Conservation (phyloP, 2,888 invertebrate species). For the Rhynchonema sp. region DNA sequence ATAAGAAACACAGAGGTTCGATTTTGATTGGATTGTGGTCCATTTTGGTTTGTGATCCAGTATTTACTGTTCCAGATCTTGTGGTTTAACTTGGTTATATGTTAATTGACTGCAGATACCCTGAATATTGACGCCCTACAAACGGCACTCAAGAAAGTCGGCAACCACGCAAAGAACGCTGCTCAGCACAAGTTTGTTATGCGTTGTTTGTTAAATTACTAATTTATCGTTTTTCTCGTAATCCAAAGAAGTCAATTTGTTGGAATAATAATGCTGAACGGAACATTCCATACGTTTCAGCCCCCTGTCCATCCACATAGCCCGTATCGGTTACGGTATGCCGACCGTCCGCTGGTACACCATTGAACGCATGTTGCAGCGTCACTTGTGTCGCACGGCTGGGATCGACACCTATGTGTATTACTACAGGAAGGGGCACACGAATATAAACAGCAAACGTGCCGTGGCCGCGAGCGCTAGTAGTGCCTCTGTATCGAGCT, state of each 20-base stretch:
- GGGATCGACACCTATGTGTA: background rate
- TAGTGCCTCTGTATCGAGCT: too few species aligned
- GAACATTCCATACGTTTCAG: too few species aligned
- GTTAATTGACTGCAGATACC: background rate
- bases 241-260: too few species aligned
- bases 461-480: too few species aligned
- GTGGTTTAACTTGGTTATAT: background rate
- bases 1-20: background rate
- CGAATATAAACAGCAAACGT: too few species aligned
- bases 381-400: background rate
- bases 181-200: too few species aligned
- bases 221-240: too few species aligned
- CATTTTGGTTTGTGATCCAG: too few species aligned
- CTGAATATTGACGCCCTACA: background rate
- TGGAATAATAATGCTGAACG: too few species aligned
- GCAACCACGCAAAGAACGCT: background rate
- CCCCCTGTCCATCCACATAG: background rate
- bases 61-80: too few species aligned
- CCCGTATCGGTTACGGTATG: background rate
- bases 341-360: background rate
- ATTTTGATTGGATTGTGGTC: background rate
- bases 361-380: background rate
- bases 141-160: background rate
- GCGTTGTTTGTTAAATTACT: too few species aligned
- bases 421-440: background rate